Evolutionary conservation across 2,113 vertebrate species (phyloP), one percentile per base, ranked within the genome.

Genomic region (Microcebus griseorufus): DNA sequence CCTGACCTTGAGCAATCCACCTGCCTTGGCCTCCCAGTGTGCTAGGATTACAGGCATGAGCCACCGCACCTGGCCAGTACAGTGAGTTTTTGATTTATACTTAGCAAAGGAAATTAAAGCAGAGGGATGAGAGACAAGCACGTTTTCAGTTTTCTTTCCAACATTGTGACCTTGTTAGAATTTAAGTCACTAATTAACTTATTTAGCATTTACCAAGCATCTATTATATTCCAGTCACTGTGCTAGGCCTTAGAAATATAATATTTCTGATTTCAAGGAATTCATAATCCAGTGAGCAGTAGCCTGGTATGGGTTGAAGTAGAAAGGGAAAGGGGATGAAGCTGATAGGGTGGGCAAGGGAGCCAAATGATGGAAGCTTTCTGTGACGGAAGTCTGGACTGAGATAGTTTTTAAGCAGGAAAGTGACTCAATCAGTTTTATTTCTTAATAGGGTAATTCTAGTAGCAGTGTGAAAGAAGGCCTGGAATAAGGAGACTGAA

Each of bases 181-280:
- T 88, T 95, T 94, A 94, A 76, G 78, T 67, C 53, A 89, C 39
- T 45, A 80, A 70, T 92, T 94, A 91, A 72, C 92, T 95, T 92
- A 85, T 53, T 82, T 93, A 76, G 37, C 62, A 95, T 87, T 96
- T 96, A 88, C 45, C 7, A 93, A 88, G 65, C 39, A 93, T 45
- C 60, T 76, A 85, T 53, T 86, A 80, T 76, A 85, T 65, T 25
- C 32, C 12, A 95, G 16, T 88, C 45, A 90, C 42, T 81, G 13
- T 42, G 9, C 9, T 69, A 78, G n/a, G 55, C 48, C 82, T 83
- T 95, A 23, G 45, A 94, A 92, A 94, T 65, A 91, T 7, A 88
- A 37, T 58, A 39, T 93, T 95, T 91, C n/a, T 87, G 45, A 70
- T n/a, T 69, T 90, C 12, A 85, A 94, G 88, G 42, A 92, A 90